Evolutionary conservation across 64 coral and sea anemone species (phyloP).

Genomic region (Pocillopora damicornis): DNA sequence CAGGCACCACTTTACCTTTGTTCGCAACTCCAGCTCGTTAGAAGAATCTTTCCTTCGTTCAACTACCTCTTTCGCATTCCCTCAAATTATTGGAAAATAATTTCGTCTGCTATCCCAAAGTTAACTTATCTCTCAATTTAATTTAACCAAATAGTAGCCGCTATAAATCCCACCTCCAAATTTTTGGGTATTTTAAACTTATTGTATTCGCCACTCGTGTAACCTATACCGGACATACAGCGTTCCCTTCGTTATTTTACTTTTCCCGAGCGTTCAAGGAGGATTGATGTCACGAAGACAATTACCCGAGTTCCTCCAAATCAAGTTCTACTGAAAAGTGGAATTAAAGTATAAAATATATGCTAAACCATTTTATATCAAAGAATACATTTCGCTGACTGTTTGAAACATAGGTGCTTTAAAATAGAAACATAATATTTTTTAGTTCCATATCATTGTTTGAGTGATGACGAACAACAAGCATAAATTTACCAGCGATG

Average conservation of each 20-base stretch:
- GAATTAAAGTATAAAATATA: neutral
- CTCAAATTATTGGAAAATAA: too few species aligned
- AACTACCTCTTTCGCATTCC: neutral
- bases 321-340: neutral
- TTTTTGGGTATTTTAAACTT: too few species aligned
- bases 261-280: too few species aligned
- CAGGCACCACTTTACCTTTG: neutral
- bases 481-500: too few species aligned
- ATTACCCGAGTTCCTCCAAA: neutral
- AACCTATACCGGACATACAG: too few species aligned
- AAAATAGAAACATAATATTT: neutral
- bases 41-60: neutral
- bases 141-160: too few species aligned
- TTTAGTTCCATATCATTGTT: neutral
- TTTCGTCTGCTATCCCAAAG: too few species aligned
- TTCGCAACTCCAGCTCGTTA: constrained; percentile 15
- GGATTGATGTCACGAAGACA: too few species aligned
- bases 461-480: neutral
- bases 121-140: too few species aligned
- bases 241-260: too few species aligned
- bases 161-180: too few species aligned
- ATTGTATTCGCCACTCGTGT: too few species aligned
- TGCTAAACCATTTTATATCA: neutral
- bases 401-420: neutral
- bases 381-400: neutral